A percentile compares a stretch with the other conserved stretches of the same genome.
Conservation (phyloP, 1,140 invertebrate genomes). For the Armadillidium nasatum region DNA sequence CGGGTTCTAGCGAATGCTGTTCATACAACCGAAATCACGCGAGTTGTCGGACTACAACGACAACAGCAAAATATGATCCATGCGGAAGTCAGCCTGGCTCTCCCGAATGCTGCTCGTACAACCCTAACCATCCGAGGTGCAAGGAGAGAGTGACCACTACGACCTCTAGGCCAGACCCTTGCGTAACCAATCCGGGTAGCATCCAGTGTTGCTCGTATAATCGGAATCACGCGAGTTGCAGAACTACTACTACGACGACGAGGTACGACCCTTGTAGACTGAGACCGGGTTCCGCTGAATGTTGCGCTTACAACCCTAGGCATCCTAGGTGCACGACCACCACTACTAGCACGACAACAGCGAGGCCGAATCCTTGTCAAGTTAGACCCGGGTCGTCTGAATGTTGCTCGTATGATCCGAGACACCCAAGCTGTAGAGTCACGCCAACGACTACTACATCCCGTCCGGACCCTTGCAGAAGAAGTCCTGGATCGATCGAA, state of each 20-base stretch:
- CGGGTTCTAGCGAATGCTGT: conserved; percentile 23
- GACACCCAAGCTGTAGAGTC: not conserved
- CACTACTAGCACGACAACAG: no score
- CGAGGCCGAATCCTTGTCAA: not conserved
- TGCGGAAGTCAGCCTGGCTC: not conserved
- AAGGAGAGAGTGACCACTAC: conserved; percentile 24
- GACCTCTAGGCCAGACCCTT: conserved; percentile 26
- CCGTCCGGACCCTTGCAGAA: not conserved
- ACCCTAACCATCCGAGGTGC: not conserved
- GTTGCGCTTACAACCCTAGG: conserved; percentile 2
- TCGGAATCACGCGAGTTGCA: not conserved
- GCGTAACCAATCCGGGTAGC: conserved; percentile 22
- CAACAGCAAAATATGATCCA: not conserved
- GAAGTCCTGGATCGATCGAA: conserved; percentile 1
- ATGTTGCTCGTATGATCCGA: not conserved
- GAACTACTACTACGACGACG: not conserved
- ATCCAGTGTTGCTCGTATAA: conserved; percentile 24
- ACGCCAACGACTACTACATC: not conserved
- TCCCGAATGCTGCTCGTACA: not conserved
- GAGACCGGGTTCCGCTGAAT: conserved; percentile 20
- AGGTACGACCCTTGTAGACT: conserved; percentile 21
- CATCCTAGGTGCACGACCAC: conserved; percentile 12
- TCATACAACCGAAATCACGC: not conserved
- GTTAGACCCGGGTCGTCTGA: not conserved
- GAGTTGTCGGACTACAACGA: conserved; percentile 23